phyloP scores from a whole-genome alignment of 2,888 invertebrate genomes.

The Creontiades dilutus region DNA sequence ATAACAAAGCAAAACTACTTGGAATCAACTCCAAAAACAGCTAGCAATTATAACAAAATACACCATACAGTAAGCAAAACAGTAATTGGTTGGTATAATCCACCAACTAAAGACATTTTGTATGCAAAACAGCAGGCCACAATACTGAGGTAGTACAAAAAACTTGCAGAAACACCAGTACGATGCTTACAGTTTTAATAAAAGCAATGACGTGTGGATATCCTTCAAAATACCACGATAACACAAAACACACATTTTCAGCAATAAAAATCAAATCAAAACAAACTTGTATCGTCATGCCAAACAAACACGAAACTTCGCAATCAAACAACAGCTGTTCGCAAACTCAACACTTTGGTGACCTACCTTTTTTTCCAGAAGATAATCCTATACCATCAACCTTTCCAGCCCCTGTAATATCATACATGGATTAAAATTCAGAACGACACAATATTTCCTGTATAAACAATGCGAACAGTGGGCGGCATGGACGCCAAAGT shows the following conservation, averaged over 20 bases:
- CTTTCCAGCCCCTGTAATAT: conserved; percentile 6
- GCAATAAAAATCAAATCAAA: neutral
- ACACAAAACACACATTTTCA: neutral
- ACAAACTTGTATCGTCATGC: neutral
- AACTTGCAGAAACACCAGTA: neutral
- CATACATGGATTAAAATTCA: neutral
- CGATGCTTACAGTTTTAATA: neutral
- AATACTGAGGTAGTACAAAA: neutral
- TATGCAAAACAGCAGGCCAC: too few species aligned
- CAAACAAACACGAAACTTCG: neutral
- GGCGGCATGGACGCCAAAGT: neutral
- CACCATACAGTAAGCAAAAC: too few species aligned
- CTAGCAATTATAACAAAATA: too few species aligned
- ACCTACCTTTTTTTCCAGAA: conserved; percentile 7
- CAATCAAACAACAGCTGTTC: neutral
- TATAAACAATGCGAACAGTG: neutral
- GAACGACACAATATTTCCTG: neutral
- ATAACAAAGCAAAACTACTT: too few species aligned
- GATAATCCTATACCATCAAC: conserved; percentile 7
- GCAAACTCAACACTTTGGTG: neutral
- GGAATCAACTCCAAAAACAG: too few species aligned
- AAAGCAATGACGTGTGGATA: too few species aligned
- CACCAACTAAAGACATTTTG: too few species aligned
- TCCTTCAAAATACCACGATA: neutral
- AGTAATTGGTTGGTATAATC: too few species aligned